Base-by-base conservation (phyloP, 1,140 invertebrate genomes). In the Colletes latitarsis region DNA sequence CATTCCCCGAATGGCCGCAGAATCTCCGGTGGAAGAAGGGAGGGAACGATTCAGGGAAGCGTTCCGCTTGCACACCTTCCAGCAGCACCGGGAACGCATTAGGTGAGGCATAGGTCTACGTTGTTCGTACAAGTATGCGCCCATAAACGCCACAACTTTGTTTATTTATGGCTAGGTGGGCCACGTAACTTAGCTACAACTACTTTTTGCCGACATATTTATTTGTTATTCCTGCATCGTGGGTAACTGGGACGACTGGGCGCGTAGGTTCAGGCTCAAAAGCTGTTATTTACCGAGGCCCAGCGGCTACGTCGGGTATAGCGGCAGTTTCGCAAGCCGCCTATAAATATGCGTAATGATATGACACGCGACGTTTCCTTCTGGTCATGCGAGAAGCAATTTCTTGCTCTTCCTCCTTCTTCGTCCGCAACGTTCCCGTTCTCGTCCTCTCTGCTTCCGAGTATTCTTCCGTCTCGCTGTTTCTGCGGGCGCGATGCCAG, bases 181-280 rank as follows among this genome's bases (percentile, higher is more conserved):
- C 79, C 77, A 58, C 79, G 81, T 90, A 88, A 88, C 83, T 90
- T 90, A 88, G 75, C 66, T 74, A 75, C 76, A 88, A 86, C 89
- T 88, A 90, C 88, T 91, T 91, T 91, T 90, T 85, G 86, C 86
- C 67, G 82, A 89, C 89, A 69, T 88, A 90, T 91, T 90, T 91
- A 91, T 90, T 90, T 90, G 88, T 91, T 91, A 85, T 89, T 88
- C 86, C 49, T n/a, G 62, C 60, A 77, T 81, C 85, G 84, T 72
- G 82, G 69, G 52, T 82, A 85, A 85, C 78, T 88, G 87, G 82
- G 82, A 85, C 79, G 74, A 70, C 72, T 58, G 63, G 30, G 52
- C 81, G 85, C 77, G 63, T 78, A 70, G 43, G 87, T 83, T 79
- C 53, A 60, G 73, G 77, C 68, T 85, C 77, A 63, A 82, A 84